These are phyloP conservation scores for Liolophura sinensis DNA, from an alignment of 1,140 invertebrate genomes.

Conservation along the genomic window DNA sequence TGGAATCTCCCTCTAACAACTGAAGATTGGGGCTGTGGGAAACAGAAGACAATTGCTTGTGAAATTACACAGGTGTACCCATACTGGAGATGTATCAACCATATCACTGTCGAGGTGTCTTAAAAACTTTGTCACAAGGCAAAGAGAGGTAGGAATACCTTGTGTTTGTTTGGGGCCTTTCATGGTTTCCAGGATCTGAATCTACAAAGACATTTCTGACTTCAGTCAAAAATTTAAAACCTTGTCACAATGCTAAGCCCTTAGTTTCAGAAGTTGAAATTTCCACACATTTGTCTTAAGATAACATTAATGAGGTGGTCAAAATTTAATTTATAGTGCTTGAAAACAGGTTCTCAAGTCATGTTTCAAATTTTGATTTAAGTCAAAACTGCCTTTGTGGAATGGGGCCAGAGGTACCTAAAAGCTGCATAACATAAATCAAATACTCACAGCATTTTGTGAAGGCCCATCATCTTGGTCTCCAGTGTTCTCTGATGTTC, in stretches of 20 bases:
- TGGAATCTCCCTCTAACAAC: conserved; percentile 71
- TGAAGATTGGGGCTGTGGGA: conserved; percentile 68
- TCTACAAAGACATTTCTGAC: too few relatives aligned
- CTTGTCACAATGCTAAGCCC: too few relatives aligned
- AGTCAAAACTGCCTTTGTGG: too few relatives aligned
- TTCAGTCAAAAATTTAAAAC: too few relatives aligned
- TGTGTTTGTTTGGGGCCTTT: not conserved
- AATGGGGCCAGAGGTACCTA: too few relatives aligned
- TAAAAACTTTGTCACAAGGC: not conserved
- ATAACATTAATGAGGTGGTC: too few relatives aligned
- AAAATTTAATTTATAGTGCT: too few relatives aligned
- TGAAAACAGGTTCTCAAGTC: too few relatives aligned
- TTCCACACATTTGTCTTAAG: too few relatives aligned
- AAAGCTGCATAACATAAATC: not conserved
- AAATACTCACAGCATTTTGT: conserved; percentile 55
- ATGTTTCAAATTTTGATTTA: too few relatives aligned
- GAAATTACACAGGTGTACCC: not conserved
- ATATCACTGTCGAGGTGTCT: not conserved
- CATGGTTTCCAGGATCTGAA: too few relatives aligned
- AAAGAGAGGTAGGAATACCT: not conserved
- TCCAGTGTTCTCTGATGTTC: conserved; percentile 68
- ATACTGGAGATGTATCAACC: not conserved
- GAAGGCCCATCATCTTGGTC: conserved; percentile 70
- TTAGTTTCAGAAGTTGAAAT: too few relatives aligned
- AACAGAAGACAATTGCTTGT: not conserved